phyloP scores from a whole-genome alignment of 23 tunicate species.

The Halocynthia aurantium region DNA sequence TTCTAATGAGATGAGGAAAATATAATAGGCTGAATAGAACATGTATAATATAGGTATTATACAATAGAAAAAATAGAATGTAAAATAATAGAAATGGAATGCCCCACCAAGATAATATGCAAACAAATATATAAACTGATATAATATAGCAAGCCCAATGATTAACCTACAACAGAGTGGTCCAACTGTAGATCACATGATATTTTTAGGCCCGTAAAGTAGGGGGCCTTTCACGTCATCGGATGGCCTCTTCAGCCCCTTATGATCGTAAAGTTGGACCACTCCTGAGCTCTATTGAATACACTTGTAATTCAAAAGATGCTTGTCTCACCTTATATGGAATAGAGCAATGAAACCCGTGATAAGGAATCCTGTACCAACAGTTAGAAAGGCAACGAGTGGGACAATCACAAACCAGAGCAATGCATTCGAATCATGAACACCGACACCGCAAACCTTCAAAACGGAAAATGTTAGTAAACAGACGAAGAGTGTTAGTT shows the following conservation, averaged over 20 bases:
- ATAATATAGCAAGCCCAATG: too few relatives aligned
- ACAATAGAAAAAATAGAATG: too few relatives aligned
- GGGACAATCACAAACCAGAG: slow-evolving; percentile 67
- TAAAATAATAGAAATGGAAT: background rate
- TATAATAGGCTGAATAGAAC: too few relatives aligned
- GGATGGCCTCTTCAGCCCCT: background rate
- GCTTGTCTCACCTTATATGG: slow-evolving; percentile 49
- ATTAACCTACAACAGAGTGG: too few relatives aligned
- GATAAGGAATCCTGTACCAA: slow-evolving; percentile 72
- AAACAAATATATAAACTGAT: too few relatives aligned
- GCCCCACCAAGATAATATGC: background rate
- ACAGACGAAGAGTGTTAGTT: background rate
- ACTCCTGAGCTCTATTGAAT: background rate
- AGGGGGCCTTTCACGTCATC: background rate
- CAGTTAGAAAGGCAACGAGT: slow-evolving; percentile 30
- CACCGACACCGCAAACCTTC: slow-evolving; percentile 79
- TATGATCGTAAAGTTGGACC: background rate
- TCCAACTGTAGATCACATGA: background rate
- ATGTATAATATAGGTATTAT: too few relatives aligned
- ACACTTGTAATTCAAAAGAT: background rate
- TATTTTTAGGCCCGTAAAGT: background rate
- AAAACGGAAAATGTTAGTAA: background rate
- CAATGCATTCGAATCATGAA: slow-evolving; percentile 50
- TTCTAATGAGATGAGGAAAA: slow-evolving; percentile 37
- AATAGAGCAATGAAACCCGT: slow-evolving; percentile 79